phyloP scores from a whole-genome alignment of 2,888 invertebrate species.

The Sinodicranocentrus sp. region DNA sequence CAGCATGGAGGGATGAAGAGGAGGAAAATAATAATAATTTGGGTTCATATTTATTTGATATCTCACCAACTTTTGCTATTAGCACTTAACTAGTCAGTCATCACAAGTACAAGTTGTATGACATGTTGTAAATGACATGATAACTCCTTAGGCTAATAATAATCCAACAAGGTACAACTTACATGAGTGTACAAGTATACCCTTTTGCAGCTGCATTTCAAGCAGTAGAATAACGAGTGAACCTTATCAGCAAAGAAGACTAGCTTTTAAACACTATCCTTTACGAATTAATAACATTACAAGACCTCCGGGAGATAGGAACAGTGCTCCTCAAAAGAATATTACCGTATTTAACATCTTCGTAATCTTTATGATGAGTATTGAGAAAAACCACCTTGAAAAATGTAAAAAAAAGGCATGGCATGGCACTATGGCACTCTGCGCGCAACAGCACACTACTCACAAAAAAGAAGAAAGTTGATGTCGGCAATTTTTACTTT shows the following conservation, averaged over 20 bases:
- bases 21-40: slow-evolving; percentile 8
- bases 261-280: slow-evolving; percentile 26
- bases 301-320: slow-evolving; percentile 67
- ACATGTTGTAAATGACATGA: slow-evolving; percentile 68
- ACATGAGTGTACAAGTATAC: background rate
- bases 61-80: slow-evolving; percentile 56
- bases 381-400: slow-evolving; percentile 37
- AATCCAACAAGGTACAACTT: slow-evolving; percentile 45
- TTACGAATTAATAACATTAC: slow-evolving; percentile 62
- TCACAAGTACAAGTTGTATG: slow-evolving; percentile 66
- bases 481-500: slow-evolving; percentile 62
- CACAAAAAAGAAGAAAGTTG: slow-evolving; percentile 45
- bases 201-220: background rate
- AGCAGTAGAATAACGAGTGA: background rate
- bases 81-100: slow-evolving; percentile 64
- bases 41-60: slow-evolving; percentile 37
- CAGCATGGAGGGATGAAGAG: slow-evolving; percentile 22
- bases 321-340: slow-evolving; percentile 35
- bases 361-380: slow-evolving; percentile 28
- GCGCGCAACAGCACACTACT: background rate
- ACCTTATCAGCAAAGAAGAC: slow-evolving; percentile 42
- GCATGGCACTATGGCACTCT: background rate
- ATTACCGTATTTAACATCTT: slow-evolving; percentile 49
- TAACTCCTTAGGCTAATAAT: slow-evolving; percentile 66
- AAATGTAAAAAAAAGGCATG: background rate